Evolutionary conservation across 2,888 invertebrate genomes (phyloP).

Genomic region (Campoletis raptor): DNA sequence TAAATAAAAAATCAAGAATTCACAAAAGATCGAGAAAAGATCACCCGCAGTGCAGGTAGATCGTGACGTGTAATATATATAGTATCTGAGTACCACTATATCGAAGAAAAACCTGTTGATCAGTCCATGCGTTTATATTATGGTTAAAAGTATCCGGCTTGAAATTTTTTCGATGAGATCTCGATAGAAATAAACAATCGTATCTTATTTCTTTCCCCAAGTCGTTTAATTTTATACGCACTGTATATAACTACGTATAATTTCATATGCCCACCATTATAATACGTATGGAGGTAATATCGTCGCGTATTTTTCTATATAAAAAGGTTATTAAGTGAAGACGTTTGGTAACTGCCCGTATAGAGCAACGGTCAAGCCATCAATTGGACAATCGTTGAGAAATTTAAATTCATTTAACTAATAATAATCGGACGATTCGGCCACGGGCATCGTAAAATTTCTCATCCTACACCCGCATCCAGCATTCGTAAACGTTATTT

Average conservation of each 20-base stretch:
- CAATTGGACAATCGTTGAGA: conserved; percentile 43
- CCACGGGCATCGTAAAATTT: conserved; percentile 54
- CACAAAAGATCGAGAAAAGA: conserved; percentile 55
- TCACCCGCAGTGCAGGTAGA: conserved; percentile 64
- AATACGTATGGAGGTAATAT: conserved; percentile 51
- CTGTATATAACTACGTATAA: conserved; percentile 35
- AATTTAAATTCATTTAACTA: conserved; percentile 65
- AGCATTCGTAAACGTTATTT: conserved; percentile 17
- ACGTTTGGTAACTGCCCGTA: conserved; percentile 62
- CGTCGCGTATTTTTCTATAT: conserved; percentile 45
- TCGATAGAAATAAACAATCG: conserved; percentile 66
- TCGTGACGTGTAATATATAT: conserved; percentile 53
- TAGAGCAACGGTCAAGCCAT: conserved; percentile 12
- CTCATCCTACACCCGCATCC: conserved; percentile 62
- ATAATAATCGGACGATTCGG: conserved; percentile 61
- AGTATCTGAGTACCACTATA: conserved; percentile 48
- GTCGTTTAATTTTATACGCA: conserved; percentile 39
- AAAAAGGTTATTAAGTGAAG: conserved; percentile 65
- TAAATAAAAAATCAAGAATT: conserved; percentile 25
- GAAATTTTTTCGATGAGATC: conserved; percentile 61
- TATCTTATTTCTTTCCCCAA: conserved; percentile 51
- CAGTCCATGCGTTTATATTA: conserved; percentile 34
- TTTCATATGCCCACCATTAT: conserved; percentile 39
- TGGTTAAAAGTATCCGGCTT: conserved; percentile 46
- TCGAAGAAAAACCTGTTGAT: conserved; percentile 66